Evolutionary conservation across 2,888 invertebrate genomes (phyloP).

Genomic region (Barypeithes pellucidus): DNA sequence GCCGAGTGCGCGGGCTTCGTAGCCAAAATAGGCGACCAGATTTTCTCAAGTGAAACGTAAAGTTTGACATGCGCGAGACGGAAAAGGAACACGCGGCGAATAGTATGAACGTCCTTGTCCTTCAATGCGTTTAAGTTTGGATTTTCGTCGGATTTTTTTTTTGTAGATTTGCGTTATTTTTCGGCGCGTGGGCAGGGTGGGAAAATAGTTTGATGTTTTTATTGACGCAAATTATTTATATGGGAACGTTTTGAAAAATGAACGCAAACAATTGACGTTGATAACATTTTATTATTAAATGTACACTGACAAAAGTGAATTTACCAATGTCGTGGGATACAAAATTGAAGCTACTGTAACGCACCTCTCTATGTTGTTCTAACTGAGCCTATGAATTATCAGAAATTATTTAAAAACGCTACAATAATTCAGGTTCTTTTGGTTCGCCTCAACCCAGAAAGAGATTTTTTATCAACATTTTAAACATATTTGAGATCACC

Average conservation of each 20-base stretch:
- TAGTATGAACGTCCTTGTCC: constrained; percentile 44
- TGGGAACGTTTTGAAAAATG: background rate
- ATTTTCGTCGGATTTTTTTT: constrained; percentile 1
- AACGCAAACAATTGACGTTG: background rate
- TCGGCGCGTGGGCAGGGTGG: constrained; percentile 16
- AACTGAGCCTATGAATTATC: too few relatives aligned
- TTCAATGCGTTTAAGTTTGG: constrained; percentile 21
- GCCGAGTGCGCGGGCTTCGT: constrained; percentile 23
- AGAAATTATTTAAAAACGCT: too few relatives aligned
- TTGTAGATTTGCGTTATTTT: constrained; percentile 10
- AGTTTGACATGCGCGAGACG: constrained; percentile 24
- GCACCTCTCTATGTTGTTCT: too few relatives aligned
- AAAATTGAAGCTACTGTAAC: too few relatives aligned
- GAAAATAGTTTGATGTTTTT: constrained; percentile 26
- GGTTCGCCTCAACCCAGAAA: too few relatives aligned
- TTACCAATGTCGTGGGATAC: too few relatives aligned
- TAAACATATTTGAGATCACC: too few relatives aligned
- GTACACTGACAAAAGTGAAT: too few relatives aligned
- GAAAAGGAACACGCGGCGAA: background rate
- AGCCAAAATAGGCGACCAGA: constrained; percentile 53
- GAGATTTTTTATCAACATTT: too few relatives aligned
- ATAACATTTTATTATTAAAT: too few relatives aligned
- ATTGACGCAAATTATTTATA: constrained; percentile 30
- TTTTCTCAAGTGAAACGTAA: constrained; percentile 29
- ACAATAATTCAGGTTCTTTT: too few relatives aligned